Evolutionary conservation across 2,797 vertebrate genomes (phyloP).

Genomic region (Sebastes diaconus): DNA sequence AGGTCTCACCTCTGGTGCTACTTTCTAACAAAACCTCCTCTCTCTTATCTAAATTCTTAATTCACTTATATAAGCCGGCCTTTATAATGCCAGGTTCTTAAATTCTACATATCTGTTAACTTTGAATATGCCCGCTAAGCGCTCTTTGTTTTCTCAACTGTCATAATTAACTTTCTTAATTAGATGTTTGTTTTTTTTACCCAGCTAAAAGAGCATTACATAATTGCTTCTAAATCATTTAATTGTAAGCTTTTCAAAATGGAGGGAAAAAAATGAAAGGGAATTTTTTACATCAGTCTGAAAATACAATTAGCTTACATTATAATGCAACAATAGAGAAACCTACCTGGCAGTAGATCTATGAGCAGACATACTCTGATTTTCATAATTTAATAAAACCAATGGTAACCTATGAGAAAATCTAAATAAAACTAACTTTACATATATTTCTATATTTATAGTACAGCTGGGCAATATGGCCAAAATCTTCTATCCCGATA

Average conservation of each 20-base stretch:
- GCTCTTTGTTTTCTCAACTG: slow-evolving; percentile 26
- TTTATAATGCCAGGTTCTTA: slow-evolving; percentile 1
- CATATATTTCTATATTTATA: too few relatives aligned
- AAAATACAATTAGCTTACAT: neutral
- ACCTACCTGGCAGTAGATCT: neutral
- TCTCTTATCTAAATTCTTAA: neutral
- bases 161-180: slow-evolving; percentile 40
- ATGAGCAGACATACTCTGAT: neutral
- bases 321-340: neutral
- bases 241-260: slow-evolving; percentile 13
- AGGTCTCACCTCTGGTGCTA: neutral
- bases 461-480: too few relatives aligned
- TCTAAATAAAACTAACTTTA: neutral
- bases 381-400: neutral
- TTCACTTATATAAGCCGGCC: neutral
- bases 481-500: too few relatives aligned
- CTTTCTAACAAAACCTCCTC: slow-evolving; percentile 2
- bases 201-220: slow-evolving; percentile 27
- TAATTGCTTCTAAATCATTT: slow-evolving; percentile 49
- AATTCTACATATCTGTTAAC: neutral
- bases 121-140: neutral
- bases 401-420: neutral
- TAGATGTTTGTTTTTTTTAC: slow-evolving; percentile 38
- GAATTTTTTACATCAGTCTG: neutral
- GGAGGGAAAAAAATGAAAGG: neutral